These are phyloP conservation scores for Drosophila quasianomalipes DNA, from an alignment of 2,888 invertebrate genomes.

Conservation along the genomic window DNA sequence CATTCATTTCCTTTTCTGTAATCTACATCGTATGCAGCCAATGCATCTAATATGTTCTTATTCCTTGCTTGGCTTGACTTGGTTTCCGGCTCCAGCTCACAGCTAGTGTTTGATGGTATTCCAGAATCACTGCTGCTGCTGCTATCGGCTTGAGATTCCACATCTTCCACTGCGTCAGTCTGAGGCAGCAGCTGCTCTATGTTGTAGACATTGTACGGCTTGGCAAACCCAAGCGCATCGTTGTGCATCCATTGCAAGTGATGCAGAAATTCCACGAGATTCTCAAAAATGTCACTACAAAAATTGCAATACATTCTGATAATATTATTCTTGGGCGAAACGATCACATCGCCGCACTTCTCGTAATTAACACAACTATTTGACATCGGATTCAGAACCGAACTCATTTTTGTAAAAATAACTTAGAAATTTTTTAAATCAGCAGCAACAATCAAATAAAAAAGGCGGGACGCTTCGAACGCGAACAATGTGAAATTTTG, in stretches of 20 bases:
- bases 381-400: slow-evolving; percentile 23
- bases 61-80: background rate
- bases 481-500: background rate
- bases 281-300: slow-evolving; percentile 55
- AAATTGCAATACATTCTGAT: slow-evolving; percentile 64
- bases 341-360: slow-evolving; percentile 75
- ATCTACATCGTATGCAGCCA: slow-evolving; percentile 24
- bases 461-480: slow-evolving; percentile 27
- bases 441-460: slow-evolving; percentile 9
- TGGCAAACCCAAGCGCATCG: slow-evolving; percentile 53
- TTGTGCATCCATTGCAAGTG: slow-evolving; percentile 63
- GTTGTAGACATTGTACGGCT: slow-evolving; percentile 56
- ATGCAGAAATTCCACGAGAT: slow-evolving; percentile 57
- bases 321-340: slow-evolving; percentile 56
- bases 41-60: slow-evolving; percentile 9
- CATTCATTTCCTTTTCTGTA: background rate
- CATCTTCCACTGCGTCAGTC: slow-evolving; percentile 7
- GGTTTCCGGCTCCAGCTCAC: background rate
- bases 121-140: slow-evolving; percentile 23
- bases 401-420: slow-evolving; percentile 45
- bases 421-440: background rate
- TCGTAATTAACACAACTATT: slow-evolving; percentile 50
- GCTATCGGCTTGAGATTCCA: background rate
- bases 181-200: slow-evolving; percentile 65
- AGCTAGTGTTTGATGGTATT: slow-evolving; percentile 3